phyloP scores from a whole-genome alignment of 2,888 invertebrate species.

The Chaitophorus viminalis region DNA sequence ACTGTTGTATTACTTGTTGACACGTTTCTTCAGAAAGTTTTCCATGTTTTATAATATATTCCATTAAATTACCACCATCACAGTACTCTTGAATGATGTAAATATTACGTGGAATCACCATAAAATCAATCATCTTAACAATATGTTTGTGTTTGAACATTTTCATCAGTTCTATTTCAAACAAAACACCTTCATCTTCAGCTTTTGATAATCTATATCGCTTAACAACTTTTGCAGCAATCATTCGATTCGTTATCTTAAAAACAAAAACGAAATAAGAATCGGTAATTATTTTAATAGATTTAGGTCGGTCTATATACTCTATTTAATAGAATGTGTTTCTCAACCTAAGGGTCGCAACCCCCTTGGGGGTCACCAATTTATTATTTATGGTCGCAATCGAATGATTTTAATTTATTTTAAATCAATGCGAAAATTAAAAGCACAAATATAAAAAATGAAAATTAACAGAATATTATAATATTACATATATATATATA shows the following conservation, averaged over 20 bases:
- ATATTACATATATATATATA: too few species aligned
- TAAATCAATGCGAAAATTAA: too few species aligned
- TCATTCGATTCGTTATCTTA: slow-evolving; percentile 70
- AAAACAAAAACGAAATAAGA: too few species aligned
- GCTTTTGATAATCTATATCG: slow-evolving; percentile 77
- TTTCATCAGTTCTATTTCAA: slow-evolving; percentile 84
- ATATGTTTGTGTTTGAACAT: slow-evolving; percentile 83
- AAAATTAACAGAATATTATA: too few species aligned
- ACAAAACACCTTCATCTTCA: slow-evolving; percentile 82
- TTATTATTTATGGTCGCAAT: too few species aligned
- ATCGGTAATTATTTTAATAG: too few species aligned
- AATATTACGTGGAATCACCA: slow-evolving; percentile 78
- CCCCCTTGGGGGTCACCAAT: too few species aligned
- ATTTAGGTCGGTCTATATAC: too few species aligned
- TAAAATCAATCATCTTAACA: slow-evolving; percentile 84
- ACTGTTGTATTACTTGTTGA: slow-evolving; percentile 81
- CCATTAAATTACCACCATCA: slow-evolving; percentile 83
- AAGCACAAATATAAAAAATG: too few species aligned
- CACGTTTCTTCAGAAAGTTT: slow-evolving; percentile 77
- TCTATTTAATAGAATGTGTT: too few species aligned
- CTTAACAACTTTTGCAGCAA: slow-evolving; percentile 76
- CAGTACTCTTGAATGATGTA: slow-evolving; percentile 90
- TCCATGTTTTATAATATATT: slow-evolving; percentile 77
- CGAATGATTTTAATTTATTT: too few species aligned
- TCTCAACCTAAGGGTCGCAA: too few species aligned